Base-by-base conservation (phyloP, 2,888 invertebrate species). In the Dioctria linearis region DNA sequence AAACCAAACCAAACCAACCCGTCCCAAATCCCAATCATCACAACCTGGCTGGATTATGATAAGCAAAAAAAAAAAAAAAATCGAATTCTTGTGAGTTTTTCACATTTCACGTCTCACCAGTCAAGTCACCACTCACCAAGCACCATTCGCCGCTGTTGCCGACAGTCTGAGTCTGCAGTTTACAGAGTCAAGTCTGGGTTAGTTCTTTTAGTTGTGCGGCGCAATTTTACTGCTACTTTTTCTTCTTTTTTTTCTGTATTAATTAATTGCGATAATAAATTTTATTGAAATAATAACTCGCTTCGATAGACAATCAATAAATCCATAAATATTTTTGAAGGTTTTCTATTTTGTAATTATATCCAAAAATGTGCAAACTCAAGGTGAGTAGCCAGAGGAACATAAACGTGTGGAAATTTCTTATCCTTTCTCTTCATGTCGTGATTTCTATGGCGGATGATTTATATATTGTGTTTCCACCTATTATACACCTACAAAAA, bases 321-420 rank as follows among this genome's bases (percentile, higher is more conserved):
- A 25, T 71, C 46, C 39, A 46, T 46, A n/a, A 25, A n/a, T n/a
- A 3, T 39, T 54, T 40, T 71, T n/a, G 9, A 8, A 25, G 65
- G 1, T 46, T 46, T 46, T 6, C 49, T 6, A 46, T 71, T 71
- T 71, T 54, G 9, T 39, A 71, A 9, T 49, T 5, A 67, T 2
- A 67, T 13, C 25, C 67, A 67, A 25, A 54, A 51, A 73, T 73
- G 73, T 73, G 73, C 73, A 73, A 59, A 54, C 57, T 73, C 25
- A 73, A 42, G 73, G 73, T 73, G 43, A 73, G 73, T 73, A 73
- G 59, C 3, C 25, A 37, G 42, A 11, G 57, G 13, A 42, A 13
- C 42, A 11, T 54, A 54, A 11, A 11, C 11, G 54, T 4, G 4
- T 8, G 4, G 11, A n/a, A 54, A 54, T n/a, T 13, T 59, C 13